Conservation (phyloP, 2,888 invertebrate genomes). For the Oscheius sp. region DNA sequence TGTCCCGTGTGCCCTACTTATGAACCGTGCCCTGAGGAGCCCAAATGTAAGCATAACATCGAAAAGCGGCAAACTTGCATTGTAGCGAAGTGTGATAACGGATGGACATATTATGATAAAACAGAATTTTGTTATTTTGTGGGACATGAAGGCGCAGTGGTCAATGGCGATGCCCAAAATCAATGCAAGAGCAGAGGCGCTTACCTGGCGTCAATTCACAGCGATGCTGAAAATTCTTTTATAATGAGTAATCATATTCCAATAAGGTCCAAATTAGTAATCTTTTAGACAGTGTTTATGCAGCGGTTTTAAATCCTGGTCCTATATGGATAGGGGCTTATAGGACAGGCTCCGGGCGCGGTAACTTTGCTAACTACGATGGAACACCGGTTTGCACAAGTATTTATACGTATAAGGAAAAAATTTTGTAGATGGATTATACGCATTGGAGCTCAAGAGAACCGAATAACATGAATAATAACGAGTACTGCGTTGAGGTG, state of each 20-base stretch:
- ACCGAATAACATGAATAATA: neutral
- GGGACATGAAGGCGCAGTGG: neutral
- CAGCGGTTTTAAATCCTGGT: neutral
- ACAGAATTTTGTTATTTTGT: neutral
- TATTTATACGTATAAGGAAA: neutral
- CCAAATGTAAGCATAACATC: too few species aligned
- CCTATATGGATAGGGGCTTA: neutral
- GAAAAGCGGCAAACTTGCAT: too few species aligned
- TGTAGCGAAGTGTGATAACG: too few species aligned
- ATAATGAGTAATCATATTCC: neutral
- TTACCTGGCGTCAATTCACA: constrained; percentile 1
- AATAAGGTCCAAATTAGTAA: neutral
- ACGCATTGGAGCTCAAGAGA: neutral
- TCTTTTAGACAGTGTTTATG: neutral
- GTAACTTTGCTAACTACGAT: neutral
- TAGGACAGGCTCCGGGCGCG: neutral
- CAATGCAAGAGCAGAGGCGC: neutral
- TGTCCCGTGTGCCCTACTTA: constrained; percentile 11
- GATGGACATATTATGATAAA: neutral
- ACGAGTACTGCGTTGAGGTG: constrained; percentile 5
- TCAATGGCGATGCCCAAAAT: constrained; percentile 1
- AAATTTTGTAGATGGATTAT: neutral
- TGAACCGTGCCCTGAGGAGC: neutral
- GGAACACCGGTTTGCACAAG: neutral
- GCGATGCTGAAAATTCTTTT: neutral